phyloP scores from a whole-genome alignment of 2,888 invertebrate genomes.

The Alloplasta piceator region DNA sequence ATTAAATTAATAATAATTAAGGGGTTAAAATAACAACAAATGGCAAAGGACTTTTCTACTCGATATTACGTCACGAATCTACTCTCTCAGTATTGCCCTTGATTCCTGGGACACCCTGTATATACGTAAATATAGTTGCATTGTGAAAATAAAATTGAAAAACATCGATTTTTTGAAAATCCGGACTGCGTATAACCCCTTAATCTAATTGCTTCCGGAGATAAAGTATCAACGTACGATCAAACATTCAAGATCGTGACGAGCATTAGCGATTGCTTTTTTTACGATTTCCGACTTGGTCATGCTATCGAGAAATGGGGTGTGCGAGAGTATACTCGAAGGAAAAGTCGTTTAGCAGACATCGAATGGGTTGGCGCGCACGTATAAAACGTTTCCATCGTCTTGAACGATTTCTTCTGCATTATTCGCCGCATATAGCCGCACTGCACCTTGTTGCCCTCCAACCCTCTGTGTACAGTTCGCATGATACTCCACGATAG shows the following conservation, averaged over 20 bases:
- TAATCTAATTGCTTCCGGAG: neutral
- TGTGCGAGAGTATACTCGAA: neutral
- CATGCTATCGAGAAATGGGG: neutral
- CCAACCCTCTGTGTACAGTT: conserved; percentile 11
- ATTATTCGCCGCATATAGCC: conserved; percentile 62
- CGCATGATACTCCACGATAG: conserved; percentile 16
- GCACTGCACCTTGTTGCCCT: conserved; percentile 59
- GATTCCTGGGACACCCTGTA: no score
- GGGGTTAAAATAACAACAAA: no score
- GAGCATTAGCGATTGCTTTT: neutral
- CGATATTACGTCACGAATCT: no score
- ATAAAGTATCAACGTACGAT: neutral
- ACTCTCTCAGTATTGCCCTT: no score
- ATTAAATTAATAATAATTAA: no score
- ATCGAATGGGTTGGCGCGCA: neutral
- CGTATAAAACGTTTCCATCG: conserved; percentile 3
- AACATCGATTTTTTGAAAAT: neutral
- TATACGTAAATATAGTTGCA: no score
- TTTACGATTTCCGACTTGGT: conserved; percentile 1
- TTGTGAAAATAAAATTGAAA: no score
- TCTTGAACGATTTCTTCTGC: conserved; percentile 50
- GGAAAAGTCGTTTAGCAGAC: conserved; percentile 26
- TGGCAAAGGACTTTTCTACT: no score
- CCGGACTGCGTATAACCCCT: neutral
- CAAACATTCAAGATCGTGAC: neutral